Evolutionary conservation across 2,113 vertebrate genomes (phyloP).

Genomic region (Dasyprocta punctata): DNA sequence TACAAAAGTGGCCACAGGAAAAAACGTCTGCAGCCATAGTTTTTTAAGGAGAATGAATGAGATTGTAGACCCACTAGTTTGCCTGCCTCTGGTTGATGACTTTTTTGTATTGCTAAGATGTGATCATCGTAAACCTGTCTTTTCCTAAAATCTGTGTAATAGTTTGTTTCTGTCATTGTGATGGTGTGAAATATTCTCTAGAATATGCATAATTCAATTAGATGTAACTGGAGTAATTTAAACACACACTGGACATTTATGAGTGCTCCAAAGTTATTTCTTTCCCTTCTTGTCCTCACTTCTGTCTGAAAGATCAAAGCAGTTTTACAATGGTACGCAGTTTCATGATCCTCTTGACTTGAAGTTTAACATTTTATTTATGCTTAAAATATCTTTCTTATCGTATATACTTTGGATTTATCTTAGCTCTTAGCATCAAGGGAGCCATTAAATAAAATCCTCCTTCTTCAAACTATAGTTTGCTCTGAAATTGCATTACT

Average conservation of each 20-base stretch:
- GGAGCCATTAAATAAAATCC: constrained; percentile 51
- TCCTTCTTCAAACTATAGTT: constrained; percentile 31
- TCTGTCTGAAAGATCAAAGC: constrained; percentile 37
- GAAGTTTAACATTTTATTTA: constrained; percentile 55
- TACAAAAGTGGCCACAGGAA: not conserved
- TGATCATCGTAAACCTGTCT: constrained; percentile 13
- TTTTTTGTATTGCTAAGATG: not conserved
- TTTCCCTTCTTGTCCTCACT: not conserved
- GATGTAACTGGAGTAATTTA: constrained; percentile 35
- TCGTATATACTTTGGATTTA: constrained; percentile 55
- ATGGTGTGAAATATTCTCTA: constrained; percentile 52
- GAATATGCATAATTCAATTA: constrained; percentile 47
- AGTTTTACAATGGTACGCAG: constrained; percentile 16
- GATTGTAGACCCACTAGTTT: constrained; percentile 6
- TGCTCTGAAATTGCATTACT: constrained; percentile 54
- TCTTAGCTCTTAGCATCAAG: constrained; percentile 45
- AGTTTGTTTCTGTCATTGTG: constrained; percentile 43
- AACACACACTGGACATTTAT: constrained; percentile 37
- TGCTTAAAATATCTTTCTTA: constrained; percentile 64
- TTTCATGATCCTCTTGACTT: constrained; percentile 67
- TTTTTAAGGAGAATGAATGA: not conserved
- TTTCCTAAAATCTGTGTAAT: constrained; percentile 53
- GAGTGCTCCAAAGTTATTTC: constrained; percentile 32
- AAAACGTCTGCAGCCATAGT: not conserved
- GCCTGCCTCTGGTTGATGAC: not conserved